These are phyloP conservation scores for Aphelinus certus DNA, from an alignment of 1,140 invertebrate species.

Conservation along the genomic window DNA sequence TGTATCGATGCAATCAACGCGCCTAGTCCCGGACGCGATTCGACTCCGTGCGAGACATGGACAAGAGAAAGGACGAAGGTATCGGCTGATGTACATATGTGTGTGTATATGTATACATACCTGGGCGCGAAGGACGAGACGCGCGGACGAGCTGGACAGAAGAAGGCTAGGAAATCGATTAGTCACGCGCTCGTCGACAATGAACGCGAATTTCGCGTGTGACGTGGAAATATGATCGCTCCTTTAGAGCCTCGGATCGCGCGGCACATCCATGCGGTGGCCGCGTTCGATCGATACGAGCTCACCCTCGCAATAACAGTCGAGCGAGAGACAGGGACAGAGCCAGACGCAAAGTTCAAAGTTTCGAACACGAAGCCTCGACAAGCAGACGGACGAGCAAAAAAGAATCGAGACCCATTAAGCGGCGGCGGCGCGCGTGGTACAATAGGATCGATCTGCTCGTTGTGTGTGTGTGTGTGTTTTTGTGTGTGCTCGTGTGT, in stretches of 20 bases:
- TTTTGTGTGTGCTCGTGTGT: too few relatives aligned
- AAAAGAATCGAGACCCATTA: slow-evolving; percentile 34
- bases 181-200: slow-evolving; percentile 33
- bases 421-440: background rate
- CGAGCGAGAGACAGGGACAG: too few relatives aligned
- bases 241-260: slow-evolving; percentile 22
- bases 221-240: slow-evolving; percentile 40
- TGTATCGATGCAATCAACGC: slow-evolving; percentile 29
- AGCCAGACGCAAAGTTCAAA: slow-evolving; percentile 26
- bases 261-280: slow-evolving; percentile 19
- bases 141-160: background rate
- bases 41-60: background rate
- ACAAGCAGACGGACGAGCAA: slow-evolving; percentile 1
- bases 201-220: slow-evolving; percentile 29
- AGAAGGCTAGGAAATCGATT: slow-evolving; percentile 36
- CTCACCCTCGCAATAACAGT: too few relatives aligned
- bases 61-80: background rate
- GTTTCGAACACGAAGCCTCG: slow-evolving; percentile 21
- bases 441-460: slow-evolving; percentile 27
- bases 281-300: slow-evolving; percentile 7
- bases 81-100: background rate
- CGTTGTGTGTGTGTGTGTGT: too few relatives aligned
- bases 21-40: slow-evolving; percentile 8
- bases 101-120: background rate
- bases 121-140: slow-evolving; percentile 1